Conservation (phyloP, 2,888 invertebrate genomes). For the Pammene fasciana region DNA sequence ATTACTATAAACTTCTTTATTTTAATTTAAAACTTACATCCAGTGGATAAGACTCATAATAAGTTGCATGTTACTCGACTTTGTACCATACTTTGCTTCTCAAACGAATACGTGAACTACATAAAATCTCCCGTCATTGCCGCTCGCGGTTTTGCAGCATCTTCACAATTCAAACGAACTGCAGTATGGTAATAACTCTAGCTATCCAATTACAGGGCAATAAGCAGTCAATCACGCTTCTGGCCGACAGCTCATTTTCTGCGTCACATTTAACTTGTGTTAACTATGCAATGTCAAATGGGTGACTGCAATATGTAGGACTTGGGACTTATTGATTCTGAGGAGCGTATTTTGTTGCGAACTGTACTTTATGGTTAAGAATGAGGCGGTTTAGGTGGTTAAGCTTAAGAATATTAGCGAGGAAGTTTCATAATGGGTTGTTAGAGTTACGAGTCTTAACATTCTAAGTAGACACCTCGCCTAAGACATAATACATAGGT, state of each 20-base stretch:
- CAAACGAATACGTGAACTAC: slow-evolving; percentile 23
- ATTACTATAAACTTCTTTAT: background rate
- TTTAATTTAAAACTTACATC: background rate
- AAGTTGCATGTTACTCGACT: background rate
- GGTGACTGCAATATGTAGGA: background rate
- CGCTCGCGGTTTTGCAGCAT: slow-evolving; percentile 32
- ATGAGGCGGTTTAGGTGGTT: slow-evolving; percentile 33
- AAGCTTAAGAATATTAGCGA: slow-evolving; percentile 29
- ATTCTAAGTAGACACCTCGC: slow-evolving; percentile 8
- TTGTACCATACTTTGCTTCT: background rate
- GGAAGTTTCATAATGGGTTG: slow-evolving; percentile 18
- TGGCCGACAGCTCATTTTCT: slow-evolving; percentile 60
- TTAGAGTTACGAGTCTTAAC: slow-evolving; percentile 24
- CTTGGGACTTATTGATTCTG: slow-evolving; percentile 9
- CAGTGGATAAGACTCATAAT: background rate
- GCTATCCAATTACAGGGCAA: slow-evolving; percentile 69
- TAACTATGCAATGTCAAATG: slow-evolving; percentile 1
- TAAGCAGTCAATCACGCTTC: slow-evolving; percentile 66
- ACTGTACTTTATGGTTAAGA: slow-evolving; percentile 37
- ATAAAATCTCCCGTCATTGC: slow-evolving; percentile 35
- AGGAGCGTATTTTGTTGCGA: slow-evolving; percentile 28
- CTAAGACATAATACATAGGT: no score
- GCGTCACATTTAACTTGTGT: slow-evolving; percentile 47
- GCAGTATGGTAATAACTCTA: slow-evolving; percentile 57
- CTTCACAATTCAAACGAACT: slow-evolving; percentile 51